Conservation (phyloP, 2,113 vertebrate genomes). For the Rhizomys pruinosus region DNA sequence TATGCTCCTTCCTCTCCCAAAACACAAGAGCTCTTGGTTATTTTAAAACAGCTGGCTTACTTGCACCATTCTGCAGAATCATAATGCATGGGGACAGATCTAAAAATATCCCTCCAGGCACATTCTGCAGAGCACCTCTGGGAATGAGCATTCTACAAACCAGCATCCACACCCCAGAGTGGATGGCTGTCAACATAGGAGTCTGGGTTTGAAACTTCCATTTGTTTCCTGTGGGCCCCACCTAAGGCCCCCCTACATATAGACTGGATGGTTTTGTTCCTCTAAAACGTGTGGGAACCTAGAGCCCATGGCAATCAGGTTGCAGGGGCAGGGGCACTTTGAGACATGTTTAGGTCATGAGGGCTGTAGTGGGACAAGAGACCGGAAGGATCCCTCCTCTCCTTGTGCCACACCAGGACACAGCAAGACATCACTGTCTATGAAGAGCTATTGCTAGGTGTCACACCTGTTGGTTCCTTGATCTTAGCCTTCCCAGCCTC, state of each 20-base stretch:
- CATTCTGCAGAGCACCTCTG: neutral
- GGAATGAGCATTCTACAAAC: neutral
- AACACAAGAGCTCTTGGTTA: neutral
- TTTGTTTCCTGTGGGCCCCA: neutral
- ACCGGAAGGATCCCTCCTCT: neutral
- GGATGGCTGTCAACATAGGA: neutral
- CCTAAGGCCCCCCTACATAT: neutral
- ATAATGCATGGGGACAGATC: neutral
- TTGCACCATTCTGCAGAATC: neutral
- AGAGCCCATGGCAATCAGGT: neutral
- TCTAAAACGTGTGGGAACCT: neutral
- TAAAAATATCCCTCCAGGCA: neutral
- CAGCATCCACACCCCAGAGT: neutral
- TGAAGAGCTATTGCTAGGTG: neutral
- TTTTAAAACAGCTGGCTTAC: neutral
- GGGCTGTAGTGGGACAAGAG: neutral
- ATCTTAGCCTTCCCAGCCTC: neutral
- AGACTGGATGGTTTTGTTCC: neutral
- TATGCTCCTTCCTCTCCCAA: neutral
- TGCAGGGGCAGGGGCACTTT: neutral
- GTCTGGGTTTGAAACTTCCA: neutral
- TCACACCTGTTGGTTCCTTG: neutral
- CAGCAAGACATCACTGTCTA: neutral
- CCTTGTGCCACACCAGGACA: neutral
- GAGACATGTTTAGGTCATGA: too few species aligned